These are phyloP conservation scores for Dryadula phaetusa DNA, from an alignment of 2,888 invertebrate species.

Conservation along the genomic window DNA sequence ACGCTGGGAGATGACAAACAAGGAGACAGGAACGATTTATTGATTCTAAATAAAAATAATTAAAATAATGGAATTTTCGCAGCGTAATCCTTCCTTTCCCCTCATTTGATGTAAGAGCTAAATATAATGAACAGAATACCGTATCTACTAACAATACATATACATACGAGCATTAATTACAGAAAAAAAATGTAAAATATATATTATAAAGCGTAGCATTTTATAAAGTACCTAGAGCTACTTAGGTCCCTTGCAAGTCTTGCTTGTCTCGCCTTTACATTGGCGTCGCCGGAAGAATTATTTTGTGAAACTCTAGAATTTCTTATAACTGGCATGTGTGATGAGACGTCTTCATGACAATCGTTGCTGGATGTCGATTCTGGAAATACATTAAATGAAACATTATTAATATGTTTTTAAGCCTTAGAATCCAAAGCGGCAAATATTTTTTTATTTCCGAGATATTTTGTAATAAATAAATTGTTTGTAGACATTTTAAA, in stretches of 20 bases:
- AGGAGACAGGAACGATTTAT: conserved; percentile 75
- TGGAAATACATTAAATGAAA: conserved; percentile 49
- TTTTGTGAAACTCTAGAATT: conserved; percentile 64
- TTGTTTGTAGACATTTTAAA: no score
- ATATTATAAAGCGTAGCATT: no score
- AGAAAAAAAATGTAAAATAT: not conserved
- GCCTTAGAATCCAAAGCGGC: no score
- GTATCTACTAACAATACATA: not conserved
- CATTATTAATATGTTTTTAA: not conserved
- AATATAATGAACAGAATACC: not conserved
- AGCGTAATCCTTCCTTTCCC: conserved; percentile 77
- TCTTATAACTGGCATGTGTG: conserved; percentile 76
- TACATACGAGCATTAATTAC: not conserved
- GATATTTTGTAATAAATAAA: no score
- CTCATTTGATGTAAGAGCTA: conserved; percentile 69
- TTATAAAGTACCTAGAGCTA: conserved; percentile 65
- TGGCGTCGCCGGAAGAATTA: conserved; percentile 70
- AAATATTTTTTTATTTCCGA: no score
- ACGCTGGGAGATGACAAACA: conserved; percentile 64
- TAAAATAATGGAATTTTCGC: conserved; percentile 45
- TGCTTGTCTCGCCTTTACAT: conserved; percentile 77
- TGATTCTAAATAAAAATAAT: conserved; percentile 41
- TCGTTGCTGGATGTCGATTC: conserved; percentile 78
- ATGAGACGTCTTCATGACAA: conserved; percentile 69
- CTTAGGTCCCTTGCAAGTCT: conserved; percentile 76